Percentiles rank a stretch among this genome's conserved stretches.
Evolutionary conservation across 2,888 invertebrate genomes (phyloP).

Genomic region (Epirrita christyi): DNA sequence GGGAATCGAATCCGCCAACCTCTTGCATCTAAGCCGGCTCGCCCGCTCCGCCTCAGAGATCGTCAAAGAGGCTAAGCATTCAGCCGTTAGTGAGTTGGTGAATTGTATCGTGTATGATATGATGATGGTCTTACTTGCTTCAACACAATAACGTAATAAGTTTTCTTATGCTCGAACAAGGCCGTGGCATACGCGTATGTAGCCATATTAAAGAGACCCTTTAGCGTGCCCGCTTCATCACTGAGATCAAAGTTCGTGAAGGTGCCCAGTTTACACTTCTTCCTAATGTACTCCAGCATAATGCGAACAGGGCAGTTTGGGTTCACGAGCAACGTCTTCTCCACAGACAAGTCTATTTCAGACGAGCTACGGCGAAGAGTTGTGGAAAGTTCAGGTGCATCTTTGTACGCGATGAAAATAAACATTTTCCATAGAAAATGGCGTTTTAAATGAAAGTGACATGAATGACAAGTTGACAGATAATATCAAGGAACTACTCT

Average conservation of each 20-base stretch:
- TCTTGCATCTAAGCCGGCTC: too few species aligned
- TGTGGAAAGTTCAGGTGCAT: slow-evolving; percentile 57
- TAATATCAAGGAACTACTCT: too few species aligned
- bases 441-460: background rate
- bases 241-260: slow-evolving; percentile 69
- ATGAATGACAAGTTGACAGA: background rate
- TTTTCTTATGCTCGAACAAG: slow-evolving; percentile 63
- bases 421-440: slow-evolving; percentile 54
- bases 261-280: slow-evolving; percentile 63
- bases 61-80: too few species aligned
- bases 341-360: slow-evolving; percentile 51
- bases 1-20: too few species aligned
- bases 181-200: slow-evolving; percentile 63
- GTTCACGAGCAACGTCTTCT: slow-evolving; percentile 68
- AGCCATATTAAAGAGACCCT: slow-evolving; percentile 58
- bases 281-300: slow-evolving; percentile 74
- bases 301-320: slow-evolving; percentile 68
- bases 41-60: too few species aligned
- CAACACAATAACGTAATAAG: slow-evolving; percentile 68
- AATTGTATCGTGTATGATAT: too few species aligned
- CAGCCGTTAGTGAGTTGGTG: too few species aligned
- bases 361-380: slow-evolving; percentile 13
- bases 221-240: slow-evolving; percentile 58
- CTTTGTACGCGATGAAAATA: slow-evolving; percentile 65
- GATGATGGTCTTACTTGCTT: slow-evolving; percentile 46